Base-by-base conservation (phyloP, 2,113 vertebrate genomes). In the Corydoras maculifer region DNA sequence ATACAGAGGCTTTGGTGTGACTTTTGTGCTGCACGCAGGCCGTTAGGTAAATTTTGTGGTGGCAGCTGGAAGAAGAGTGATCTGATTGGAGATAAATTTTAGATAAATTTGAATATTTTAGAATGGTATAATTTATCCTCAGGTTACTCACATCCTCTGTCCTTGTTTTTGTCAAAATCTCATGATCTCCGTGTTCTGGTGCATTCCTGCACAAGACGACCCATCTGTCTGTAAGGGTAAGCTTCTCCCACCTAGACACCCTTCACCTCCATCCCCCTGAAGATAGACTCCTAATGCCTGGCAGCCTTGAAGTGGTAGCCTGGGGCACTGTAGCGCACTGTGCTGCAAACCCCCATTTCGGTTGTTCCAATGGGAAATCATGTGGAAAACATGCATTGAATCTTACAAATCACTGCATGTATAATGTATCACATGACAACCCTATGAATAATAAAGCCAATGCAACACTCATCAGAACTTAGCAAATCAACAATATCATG, bases 31-130 rank as follows among this genome's bases (percentile, higher is more conserved):
- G 69, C 73, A 79, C 76, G 65, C 69, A 80, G 72, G 83, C 82
- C 81, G 82, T 88, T 88, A 88, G 86, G 89, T 79, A 89, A 91
- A 90, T 90, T 87, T 81, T 79, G 77, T 89, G 84, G 88, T 85
- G 84, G 81, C 74, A 75, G 78, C 80, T 79, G 81, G 82, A 79
- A 75, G 75, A 79, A 78, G 82, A 82, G 80, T 79, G 62, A 86
- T 86, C 83, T 86, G 80, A 87, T 86, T 85, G 80, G 79, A 84
- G 80, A 74, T 82, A 82, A 84, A 87, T 89, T 87, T n/a, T n/a
- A 84, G 80, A 74, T 82, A 82, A 84, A 87, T 89, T 87, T n/a
- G n/a, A 86, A 87, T 89, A 87, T 85, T 87, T 53, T 25, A 25
- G 18, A 25, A 25, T 25, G 18, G 18, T 25, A 25, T 25, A 25